phyloP scores from a whole-genome alignment of 2,113 vertebrate genomes.

The Oreotragus oreotragus region DNA sequence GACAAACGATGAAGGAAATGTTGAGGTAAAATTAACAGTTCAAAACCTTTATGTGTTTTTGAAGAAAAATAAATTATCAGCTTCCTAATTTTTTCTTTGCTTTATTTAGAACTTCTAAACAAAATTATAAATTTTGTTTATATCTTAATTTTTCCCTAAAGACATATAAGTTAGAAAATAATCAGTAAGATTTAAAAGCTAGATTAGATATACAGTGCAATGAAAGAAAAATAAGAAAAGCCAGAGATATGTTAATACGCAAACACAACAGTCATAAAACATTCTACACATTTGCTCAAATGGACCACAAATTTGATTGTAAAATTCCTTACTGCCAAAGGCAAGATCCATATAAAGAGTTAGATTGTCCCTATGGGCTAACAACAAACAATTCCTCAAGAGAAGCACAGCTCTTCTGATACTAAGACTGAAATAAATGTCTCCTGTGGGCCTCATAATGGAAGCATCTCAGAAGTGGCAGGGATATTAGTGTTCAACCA shows the following conservation, averaged over 20 bases:
- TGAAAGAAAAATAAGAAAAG: constrained; percentile 26
- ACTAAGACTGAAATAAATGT: constrained; percentile 42
- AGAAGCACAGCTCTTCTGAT: constrained; percentile 35
- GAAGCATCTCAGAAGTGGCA: constrained; percentile 2
- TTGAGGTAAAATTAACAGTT: neutral
- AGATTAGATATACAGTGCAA: neutral
- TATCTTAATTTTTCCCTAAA: neutral
- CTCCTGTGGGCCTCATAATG: constrained; percentile 35
- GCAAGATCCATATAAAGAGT: constrained; percentile 32
- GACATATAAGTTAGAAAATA: constrained; percentile 21
- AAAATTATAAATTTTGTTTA: neutral
- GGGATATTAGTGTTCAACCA: neutral
- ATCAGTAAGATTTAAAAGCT: neutral
- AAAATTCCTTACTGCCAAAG: constrained; percentile 47
- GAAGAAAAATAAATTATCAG: neutral
- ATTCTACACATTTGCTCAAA: constrained; percentile 37
- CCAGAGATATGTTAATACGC: constrained; percentile 30
- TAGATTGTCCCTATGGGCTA: constrained; percentile 33
- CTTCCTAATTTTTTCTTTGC: neutral
- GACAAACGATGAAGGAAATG: neutral
- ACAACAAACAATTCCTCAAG: constrained; percentile 46
- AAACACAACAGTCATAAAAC: constrained; percentile 30
- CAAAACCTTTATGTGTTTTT: neutral
- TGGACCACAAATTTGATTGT: constrained; percentile 43
- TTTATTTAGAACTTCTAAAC: constrained; percentile 1